Percentiles rank a stretch among this genome's conserved stretches.
Conservation (phyloP, 2,797 vertebrate species). For the Anguilla anguilla region DNA sequence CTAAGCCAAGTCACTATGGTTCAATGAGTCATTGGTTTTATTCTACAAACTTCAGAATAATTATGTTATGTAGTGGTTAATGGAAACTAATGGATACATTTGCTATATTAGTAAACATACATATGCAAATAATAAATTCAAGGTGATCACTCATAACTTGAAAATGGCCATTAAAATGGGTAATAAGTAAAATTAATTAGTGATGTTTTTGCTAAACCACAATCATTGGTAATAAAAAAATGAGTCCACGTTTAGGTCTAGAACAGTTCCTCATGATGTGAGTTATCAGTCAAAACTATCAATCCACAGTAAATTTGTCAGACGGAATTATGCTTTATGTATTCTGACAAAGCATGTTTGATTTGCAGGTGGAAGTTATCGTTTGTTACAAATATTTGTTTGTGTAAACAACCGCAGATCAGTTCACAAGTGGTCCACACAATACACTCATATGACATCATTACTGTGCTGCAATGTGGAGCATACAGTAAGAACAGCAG, state of each 20-base stretch:
- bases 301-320: too few species aligned
- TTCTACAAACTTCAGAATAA: background rate
- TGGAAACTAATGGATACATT: background rate
- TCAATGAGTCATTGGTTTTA: background rate
- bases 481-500: background rate
- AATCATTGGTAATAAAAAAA: background rate
- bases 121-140: background rate
- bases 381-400: background rate
- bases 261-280: background rate
- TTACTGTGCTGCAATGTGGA: background rate
- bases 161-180: background rate
- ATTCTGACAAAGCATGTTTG: background rate
- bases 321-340: background rate
- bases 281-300: background rate
- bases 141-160: background rate
- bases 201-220: background rate
- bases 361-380: background rate
- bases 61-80: background rate
- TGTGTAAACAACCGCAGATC: background rate
- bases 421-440: background rate
- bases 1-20: background rate
- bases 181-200: background rate
- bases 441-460: background rate
- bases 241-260: background rate
- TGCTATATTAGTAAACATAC: background rate